Evolutionary conservation across 2,888 invertebrate species (phyloP), one percentile per base, ranked within the genome.

Genomic region (Papilio protenor): DNA sequence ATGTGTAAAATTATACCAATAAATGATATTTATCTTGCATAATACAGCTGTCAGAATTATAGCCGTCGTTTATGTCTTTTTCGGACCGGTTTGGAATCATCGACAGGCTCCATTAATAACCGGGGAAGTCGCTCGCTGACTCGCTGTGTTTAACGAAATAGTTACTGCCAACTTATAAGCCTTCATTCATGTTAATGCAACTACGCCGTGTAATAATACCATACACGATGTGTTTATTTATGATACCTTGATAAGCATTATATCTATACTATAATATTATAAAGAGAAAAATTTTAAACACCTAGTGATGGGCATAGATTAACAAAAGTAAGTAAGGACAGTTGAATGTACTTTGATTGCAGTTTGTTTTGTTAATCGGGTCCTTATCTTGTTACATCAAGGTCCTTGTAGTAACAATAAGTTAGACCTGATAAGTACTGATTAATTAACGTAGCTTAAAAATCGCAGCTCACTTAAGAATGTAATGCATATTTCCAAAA

Each of bases 11-110:
- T 87, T 87, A 87, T 85, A 82, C 81, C 84, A 81, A 82, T 84
- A 84, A 86, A 86, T 84, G 88, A 88, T 88, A 87, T 86, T 86
- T 85, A 89, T 88, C 87, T 83, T 72, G 81, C 81, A 85, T 87
- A 86, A 89, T 87, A 88, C 87, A 88, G 87, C 88, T 88, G 88
- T 89, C 87, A 86, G 83, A 79, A 77, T 79, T 79, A 78, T 79
- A 79, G 81, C 78, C 80, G 81, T 80, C 77, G 78, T 77, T 75
- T 77, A 79, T 76, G 78, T 74, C 76, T 79, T 81, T 79, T 73
- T 77, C 57, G 45, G 78, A 78, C 79, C 80, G 79, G 80, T 80
- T 77, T 66, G 27, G 55, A 61, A 79, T 77, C 78, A 80, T 76
- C 78, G 79, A 78, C 78, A 71, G 61, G 33, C 72, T 75, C 76